Conservation (phyloP, 2,113 vertebrate genomes). For the Hydropotes inermis region DNA sequence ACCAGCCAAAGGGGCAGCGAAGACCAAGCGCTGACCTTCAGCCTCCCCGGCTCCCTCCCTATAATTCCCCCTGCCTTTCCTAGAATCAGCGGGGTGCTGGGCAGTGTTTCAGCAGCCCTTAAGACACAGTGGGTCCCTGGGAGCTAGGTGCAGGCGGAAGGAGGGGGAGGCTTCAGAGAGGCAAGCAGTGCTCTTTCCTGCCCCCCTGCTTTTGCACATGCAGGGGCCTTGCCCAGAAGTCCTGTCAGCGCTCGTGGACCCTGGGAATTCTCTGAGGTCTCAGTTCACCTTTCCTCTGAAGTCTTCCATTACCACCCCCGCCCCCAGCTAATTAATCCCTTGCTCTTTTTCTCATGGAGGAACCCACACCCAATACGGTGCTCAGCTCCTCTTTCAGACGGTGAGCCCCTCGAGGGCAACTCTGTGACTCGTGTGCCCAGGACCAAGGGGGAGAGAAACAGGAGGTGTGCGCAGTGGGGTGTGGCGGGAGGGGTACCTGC, state of each 20-base stretch:
- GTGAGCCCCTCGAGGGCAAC: not conserved
- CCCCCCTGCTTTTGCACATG: not conserved
- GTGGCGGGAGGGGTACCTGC: not conserved
- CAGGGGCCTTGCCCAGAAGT: not conserved
- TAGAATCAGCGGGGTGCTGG: not conserved
- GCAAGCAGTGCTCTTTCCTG: not conserved
- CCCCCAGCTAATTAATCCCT: not conserved
- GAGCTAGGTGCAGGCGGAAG: not conserved
- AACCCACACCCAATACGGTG: fast-evolving
- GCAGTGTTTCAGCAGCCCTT: not conserved
- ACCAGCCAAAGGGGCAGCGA: not conserved
- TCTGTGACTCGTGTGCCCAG: not conserved
- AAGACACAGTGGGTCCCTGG: not conserved
- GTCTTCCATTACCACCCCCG: not conserved
- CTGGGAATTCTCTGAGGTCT: not conserved
- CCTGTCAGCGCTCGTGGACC: not conserved
- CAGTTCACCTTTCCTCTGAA: not conserved
- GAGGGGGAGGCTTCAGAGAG: not conserved
- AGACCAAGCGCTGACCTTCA: not conserved
- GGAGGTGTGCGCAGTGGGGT: not conserved
- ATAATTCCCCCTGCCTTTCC: not conserved
- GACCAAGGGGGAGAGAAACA: not conserved
- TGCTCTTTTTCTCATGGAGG: not conserved
- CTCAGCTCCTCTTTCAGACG: not conserved
- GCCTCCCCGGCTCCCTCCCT: not conserved